Evolutionary conservation across 2,113 vertebrate genomes (phyloP).

Genomic region (Agapornis roseicollis): DNA sequence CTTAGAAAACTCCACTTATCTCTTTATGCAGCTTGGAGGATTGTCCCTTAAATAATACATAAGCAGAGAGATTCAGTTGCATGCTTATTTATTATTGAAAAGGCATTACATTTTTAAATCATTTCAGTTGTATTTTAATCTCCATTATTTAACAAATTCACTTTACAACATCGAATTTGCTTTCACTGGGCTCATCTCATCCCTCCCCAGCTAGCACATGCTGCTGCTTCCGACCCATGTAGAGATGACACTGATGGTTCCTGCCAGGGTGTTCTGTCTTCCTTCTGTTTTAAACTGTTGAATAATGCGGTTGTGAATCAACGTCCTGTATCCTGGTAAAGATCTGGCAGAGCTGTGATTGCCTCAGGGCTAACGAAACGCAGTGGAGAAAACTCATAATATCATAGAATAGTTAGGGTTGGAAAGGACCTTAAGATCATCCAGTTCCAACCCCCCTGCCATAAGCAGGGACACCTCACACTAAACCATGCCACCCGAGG

Average conservation of each 20-base stretch:
- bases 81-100: not conserved
- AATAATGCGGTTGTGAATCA: not conserved
- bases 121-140: not conserved
- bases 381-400: not conserved
- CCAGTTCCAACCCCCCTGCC: too few species aligned
- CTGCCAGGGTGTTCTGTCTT: not conserved
- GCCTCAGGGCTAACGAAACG: not conserved
- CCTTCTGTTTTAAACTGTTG: not conserved
- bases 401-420: too few species aligned
- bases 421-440: too few species aligned
- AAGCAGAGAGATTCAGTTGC: not conserved
- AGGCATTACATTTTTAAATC: not conserved
- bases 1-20: not conserved
- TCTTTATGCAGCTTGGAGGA: not conserved
- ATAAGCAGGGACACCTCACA: too few species aligned
- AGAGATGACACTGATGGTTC: not conserved
- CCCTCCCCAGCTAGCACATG: not conserved
- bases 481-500: too few species aligned
- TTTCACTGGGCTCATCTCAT: not conserved
- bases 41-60: not conserved
- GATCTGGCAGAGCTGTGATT: not conserved
- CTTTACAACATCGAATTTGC: not conserved
- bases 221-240: not conserved
- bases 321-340: not conserved
- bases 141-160: not conserved